Evolutionary conservation across 1,140 invertebrate species (phyloP).

Genomic region (Pseudobourletiella spinata): DNA sequence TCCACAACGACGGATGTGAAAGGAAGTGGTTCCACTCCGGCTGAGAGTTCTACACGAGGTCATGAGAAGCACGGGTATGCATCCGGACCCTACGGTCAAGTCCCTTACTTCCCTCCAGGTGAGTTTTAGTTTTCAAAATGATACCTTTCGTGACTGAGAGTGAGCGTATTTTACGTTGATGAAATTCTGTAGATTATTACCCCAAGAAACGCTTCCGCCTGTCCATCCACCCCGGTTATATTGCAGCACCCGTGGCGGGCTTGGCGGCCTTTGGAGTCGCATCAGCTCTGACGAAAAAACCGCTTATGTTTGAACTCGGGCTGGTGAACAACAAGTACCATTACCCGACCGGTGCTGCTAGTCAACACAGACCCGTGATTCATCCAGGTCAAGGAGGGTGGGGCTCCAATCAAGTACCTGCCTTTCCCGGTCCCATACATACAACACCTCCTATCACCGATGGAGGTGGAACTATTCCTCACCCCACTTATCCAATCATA

Average conservation of each 20-base stretch:
- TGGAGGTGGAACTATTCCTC: neutral
- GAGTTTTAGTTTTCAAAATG: neutral
- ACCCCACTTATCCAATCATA: neutral
- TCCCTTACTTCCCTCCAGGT: slow-evolving; percentile 6
- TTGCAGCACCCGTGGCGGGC: slow-evolving; percentile 24
- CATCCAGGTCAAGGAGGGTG: slow-evolving; percentile 5
- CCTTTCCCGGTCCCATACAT: neutral
- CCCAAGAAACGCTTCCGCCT: slow-evolving; percentile 17
- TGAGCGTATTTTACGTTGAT: no score
- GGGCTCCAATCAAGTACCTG: neutral
- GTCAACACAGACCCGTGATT: neutral
- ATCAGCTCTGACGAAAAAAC: slow-evolving; percentile 21
- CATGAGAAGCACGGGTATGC: neutral
- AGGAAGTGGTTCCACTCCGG: no score
- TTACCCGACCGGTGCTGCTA: neutral
- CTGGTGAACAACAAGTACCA: slow-evolving; percentile 17
- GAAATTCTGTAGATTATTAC: slow-evolving; percentile 11
- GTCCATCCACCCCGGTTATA: slow-evolving; percentile 22
- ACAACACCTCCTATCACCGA: neutral
- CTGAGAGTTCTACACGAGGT: neutral
- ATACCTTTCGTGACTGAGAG: neutral
- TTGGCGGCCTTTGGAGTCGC: slow-evolving; percentile 26
- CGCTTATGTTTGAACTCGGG: slow-evolving; percentile 21
- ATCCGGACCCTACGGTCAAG: neutral
- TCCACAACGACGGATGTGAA: neutral